Evolutionary conservation across 2,797 vertebrate species (phyloP).

Genomic region (Acrocephalus scirpaceus): DNA sequence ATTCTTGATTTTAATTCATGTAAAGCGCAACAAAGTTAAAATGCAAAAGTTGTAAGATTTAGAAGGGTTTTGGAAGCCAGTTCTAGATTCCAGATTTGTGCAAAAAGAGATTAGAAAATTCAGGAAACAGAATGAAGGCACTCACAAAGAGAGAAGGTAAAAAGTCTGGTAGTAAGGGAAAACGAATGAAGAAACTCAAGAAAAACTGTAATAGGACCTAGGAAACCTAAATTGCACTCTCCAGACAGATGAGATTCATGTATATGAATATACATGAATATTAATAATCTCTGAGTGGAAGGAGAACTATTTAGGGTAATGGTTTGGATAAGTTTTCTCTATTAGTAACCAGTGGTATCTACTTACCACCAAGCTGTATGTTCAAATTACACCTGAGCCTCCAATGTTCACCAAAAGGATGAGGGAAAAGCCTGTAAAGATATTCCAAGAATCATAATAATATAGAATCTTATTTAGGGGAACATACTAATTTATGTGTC

Average conservation of each 20-base stretch:
- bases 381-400: neutral
- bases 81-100: neutral
- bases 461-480: neutral
- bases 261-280: too few species aligned
- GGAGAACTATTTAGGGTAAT: neutral
- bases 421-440: neutral
- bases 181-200: neutral
- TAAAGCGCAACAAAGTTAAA: neutral
- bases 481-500: neutral
- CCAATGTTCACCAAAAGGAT: neutral
- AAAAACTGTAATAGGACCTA: neutral
- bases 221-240: neutral
- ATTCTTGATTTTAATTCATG: neutral
- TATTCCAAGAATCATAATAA: neutral
- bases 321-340: neutral
- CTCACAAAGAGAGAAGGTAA: neutral
- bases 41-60: neutral
- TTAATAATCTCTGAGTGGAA: neutral
- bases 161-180: neutral
- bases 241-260: neutral
- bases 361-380: neutral
- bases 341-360: neutral
- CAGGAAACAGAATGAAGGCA: neutral
- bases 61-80: neutral
- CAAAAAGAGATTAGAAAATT: neutral